Evolutionary conservation across 2,113 vertebrate species (phyloP).

Genomic region (Trachemys scripta): DNA sequence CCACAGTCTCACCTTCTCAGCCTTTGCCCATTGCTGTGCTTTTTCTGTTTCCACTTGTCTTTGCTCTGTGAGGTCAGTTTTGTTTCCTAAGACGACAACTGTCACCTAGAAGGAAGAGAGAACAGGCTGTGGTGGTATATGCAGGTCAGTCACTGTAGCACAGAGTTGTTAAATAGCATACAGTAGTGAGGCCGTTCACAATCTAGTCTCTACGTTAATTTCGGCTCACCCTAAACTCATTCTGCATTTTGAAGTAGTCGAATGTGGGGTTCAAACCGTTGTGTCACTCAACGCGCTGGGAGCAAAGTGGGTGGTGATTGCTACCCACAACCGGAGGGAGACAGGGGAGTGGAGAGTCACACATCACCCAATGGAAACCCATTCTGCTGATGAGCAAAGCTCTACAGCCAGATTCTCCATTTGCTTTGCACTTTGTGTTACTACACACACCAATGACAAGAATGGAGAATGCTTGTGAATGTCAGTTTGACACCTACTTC

Average conservation of each 20-base stretch:
- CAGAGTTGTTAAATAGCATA: not conserved
- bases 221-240: not conserved
- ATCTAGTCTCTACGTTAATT: not conserved
- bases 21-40: constrained; percentile 92
- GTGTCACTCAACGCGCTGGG: not conserved
- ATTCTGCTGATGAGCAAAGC: not conserved
- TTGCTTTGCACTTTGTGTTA: not conserved
- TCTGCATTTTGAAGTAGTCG: not conserved
- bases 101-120: constrained; percentile 82
- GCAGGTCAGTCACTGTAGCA: not conserved
- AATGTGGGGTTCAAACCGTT: not conserved
- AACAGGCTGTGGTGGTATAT: not conserved
- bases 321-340: not conserved
- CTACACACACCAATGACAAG: not conserved
- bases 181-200: not conserved
- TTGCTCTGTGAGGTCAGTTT: constrained; percentile 88
- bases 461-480: not conserved
- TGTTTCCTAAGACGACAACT: constrained; percentile 93
- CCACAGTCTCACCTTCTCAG: constrained; percentile 94
- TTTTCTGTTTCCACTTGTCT: constrained; percentile 90
- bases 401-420: not conserved
- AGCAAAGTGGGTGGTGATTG: not conserved
- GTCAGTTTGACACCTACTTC: not conserved
- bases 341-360: not conserved
- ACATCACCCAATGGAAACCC: not conserved